Evolutionary conservation across 1,140 invertebrate species (phyloP), one percentile per base, ranked within the genome.

Genomic region (Heliconius congener): DNA sequence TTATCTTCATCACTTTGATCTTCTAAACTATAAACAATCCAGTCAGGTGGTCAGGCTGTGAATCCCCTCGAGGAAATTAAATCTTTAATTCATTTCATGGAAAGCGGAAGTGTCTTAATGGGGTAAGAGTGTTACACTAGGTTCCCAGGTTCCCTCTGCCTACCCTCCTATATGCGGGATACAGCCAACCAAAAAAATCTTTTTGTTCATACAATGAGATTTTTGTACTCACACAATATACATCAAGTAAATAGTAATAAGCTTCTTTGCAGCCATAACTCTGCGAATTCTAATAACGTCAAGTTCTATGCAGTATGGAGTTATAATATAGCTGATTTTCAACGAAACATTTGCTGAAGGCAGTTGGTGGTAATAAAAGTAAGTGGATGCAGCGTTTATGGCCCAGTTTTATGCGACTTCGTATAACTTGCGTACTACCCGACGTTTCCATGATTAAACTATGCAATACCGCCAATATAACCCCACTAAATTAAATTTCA

Each of bases 381-480:
- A 90, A 90, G 89, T 89, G 87, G 86, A 91, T 90, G 85, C 86
- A 84, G 85, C 86, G 88, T 91, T 91, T 91, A 91, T 80, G 84
- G 78, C 76, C 85, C 23, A 72, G 79, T 86, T 91, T 91, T 88
- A 90, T 87, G 85, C 77, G 84, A 82, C 82, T 89, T 87, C 83
- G 85, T 84, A 89, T 88, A 91, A 91, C 86, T 88, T 86, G 77
- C 78, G 80, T 83, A 81, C 80, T 87, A 88, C 82, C 85, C 83
- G 73, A 76, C 79, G 77, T 80, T 83, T 85, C 84, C 85, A 85
- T 87, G 88, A 90, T 91, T 91, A 90, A 89, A 90, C 88, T 88
- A 85, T 85, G 83, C 83, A 84, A 84, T 85, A 85, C 81, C n/a
- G 76, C 77, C 80, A 80, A 83, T 87, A 90, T 90, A 90, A 86